Base-by-base conservation (phyloP, 2,113 vertebrate genomes). In the Lagopus muta region DNA sequence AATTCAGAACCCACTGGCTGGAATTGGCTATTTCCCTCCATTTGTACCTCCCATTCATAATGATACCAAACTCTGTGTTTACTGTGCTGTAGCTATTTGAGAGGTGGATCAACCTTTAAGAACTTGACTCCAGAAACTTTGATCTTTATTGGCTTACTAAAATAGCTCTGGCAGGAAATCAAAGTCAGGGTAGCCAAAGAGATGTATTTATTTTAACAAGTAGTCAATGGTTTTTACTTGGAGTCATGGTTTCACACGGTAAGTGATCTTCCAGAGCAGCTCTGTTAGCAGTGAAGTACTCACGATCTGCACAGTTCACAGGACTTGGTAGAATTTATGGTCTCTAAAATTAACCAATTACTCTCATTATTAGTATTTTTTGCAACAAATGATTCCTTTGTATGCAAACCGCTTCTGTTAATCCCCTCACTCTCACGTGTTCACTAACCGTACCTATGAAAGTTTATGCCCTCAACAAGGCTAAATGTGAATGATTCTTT, bases 131-230 rank as follows among this genome's bases (percentile, higher is more conserved):
- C 90, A 91, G 57, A 77, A 88, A 48, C 82, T 93, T 93, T 89
- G 82, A 80, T 94, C 80, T 96, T 74, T 86, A 70, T 89, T 94
- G 83, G 48, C 57, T 77, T 82, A 79, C 91, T 80, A 73, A 78
- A 92, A 82, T 70, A 89, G 66, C 58, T 94, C 67, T 94, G 95
- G 86, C 94, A 94, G 85, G 55, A 88, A 94, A 87, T 93, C 84
- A 93, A 93, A 96, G 87, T 79, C 86, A 82, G 65, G 45, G 58
- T 43, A 94, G 58, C 76, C 88, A 18, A 42, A 76, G 60, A 90
- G 78, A 80, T 20, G 47, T 72, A 36, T 57, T 2, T 66, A 50
- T 90, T 94, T 90, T 57, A 90, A 94, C 86, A 86, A 81, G 71
- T 48, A 91, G 82, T 83, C 81, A 93, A 86, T 69, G 30, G 79